Percentiles rank a stretch among this genome's conserved stretches.
These are phyloP conservation scores for Scolopax rusticola DNA, from an alignment of 2,797 vertebrate genomes.

Conservation along the genomic window DNA sequence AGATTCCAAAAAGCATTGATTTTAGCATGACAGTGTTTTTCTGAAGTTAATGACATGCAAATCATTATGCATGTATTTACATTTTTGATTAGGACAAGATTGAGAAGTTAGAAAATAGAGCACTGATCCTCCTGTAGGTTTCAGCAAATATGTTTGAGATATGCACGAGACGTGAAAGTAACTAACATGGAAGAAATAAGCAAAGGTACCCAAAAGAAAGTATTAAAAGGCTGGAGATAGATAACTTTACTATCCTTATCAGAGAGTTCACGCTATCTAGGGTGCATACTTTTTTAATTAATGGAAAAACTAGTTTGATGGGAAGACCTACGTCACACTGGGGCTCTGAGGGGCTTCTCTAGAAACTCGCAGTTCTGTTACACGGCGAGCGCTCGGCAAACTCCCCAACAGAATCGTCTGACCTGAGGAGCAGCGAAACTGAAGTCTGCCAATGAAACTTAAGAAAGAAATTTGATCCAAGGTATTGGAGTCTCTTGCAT, in stretches of 20 bases:
- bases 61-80: slow-evolving; percentile 47
- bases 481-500: slow-evolving; percentile 17
- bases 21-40: slow-evolving; percentile 31
- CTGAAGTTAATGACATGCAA: slow-evolving; percentile 55
- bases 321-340: background rate
- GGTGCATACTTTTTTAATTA: slow-evolving; percentile 38
- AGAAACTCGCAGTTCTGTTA: background rate
- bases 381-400: fast-evolving
- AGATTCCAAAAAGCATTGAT: slow-evolving; percentile 4
- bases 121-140: background rate
- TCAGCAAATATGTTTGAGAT: background rate
- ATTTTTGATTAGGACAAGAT: slow-evolving; percentile 61
- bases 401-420: background rate
- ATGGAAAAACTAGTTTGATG: slow-evolving; percentile 26
- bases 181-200: background rate
- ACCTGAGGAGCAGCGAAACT: background rate
- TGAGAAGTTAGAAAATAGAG: slow-evolving; percentile 44
- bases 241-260: background rate
- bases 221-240: background rate
- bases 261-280: background rate
- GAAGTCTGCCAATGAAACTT: slow-evolving; percentile 24
- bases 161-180: background rate
- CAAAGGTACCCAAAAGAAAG: background rate
- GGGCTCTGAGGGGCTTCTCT: slow-evolving; percentile 37
- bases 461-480: slow-evolving; percentile 27